Base-by-base conservation (phyloP, 2,113 vertebrate genomes). In the Serranochromis macrocephalus region DNA sequence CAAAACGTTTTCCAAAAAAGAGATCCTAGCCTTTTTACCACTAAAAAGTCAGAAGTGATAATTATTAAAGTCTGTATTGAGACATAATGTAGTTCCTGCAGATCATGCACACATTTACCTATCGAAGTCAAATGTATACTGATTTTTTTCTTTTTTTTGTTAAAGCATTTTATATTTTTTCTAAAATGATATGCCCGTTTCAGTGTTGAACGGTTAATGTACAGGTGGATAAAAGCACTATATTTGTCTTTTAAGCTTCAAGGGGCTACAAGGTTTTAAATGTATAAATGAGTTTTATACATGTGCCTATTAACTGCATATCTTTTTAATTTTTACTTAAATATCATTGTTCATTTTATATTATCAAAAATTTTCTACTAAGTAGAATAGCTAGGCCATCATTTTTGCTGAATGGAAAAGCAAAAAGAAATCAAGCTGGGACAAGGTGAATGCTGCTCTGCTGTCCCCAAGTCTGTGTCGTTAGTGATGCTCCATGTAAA, bases 231-330 rank as follows among this genome's bases (percentile, higher is more conserved):
- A 89, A 96, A 95, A 96, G 94, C 96, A 96, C 96, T 96, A 96
- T 94, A 91, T 95, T 94, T 90, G 91, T 80, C 94, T 96, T 95
- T 95, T 92, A 96, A 93, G 80, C 94, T 94, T 91, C 92, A 88
- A 89, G 83, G 82, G 95, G 95, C 91, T 90, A 96, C 93, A 94
- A 95, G 94, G 95, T 97, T 97, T 96, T 94, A 96, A 96, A 94
- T 96, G 96, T 97, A 97, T 97, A 96, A 97, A 96, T 95, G 81
- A 54, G 82, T 92, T 96, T 97, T 97, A 97, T 97, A 96, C 97
- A 97, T 93, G 95, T 96, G 94, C 96, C 95, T 97, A 97, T 95
- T 94, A 97, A 96, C 95, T 96, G 95, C 96, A 95, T 95, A 93
- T 94, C 16, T 93, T 95, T 81, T 82, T 42, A 4, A 71, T 63